A percentile compares a stretch with the other conserved stretches of the same genome.
Conservation (phyloP, 2,888 invertebrate genomes). For the Matsumyia berberina region DNA sequence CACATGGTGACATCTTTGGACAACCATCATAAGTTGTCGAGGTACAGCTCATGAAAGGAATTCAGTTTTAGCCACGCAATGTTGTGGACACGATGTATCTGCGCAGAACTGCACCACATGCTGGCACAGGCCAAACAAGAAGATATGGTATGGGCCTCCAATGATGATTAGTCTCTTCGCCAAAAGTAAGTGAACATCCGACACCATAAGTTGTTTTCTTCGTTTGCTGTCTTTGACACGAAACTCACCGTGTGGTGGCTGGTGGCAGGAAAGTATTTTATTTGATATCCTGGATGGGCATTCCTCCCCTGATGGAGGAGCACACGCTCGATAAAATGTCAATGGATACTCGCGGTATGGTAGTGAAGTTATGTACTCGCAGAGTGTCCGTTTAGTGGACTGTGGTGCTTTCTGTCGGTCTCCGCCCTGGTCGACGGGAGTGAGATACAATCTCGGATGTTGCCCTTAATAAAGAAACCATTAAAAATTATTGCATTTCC, state of each 20-base stretch:
- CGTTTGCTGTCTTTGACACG: conserved; percentile 1
- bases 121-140: conserved; percentile 32
- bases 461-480: conserved; percentile 39
- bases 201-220: neutral
- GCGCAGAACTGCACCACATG: conserved; percentile 38
- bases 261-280: conserved; percentile 18
- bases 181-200: conserved; percentile 29
- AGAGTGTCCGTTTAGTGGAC: neutral
- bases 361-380: conserved; percentile 10
- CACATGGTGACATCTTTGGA: conserved; percentile 53
- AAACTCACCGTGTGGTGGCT: neutral
- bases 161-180: conserved; percentile 44
- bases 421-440: neutral
- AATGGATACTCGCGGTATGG: conserved; percentile 1
- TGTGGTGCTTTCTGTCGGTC: neutral
- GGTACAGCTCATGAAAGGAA: conserved; percentile 4
- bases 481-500: conserved; percentile 45
- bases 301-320: conserved; percentile 14
- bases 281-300: conserved; percentile 30
- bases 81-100: conserved; percentile 4
- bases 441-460: conserved; percentile 31
- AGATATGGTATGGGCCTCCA: conserved; percentile 7
- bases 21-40: conserved; percentile 55
- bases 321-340: conserved; percentile 19
- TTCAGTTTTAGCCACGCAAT: conserved; percentile 34